Percentiles rank a stretch among this genome's conserved stretches.
Evolutionary conservation across 64 coral and sea anemone genomes (phyloP).

Genomic region (Dendronephthya gigantea): DNA sequence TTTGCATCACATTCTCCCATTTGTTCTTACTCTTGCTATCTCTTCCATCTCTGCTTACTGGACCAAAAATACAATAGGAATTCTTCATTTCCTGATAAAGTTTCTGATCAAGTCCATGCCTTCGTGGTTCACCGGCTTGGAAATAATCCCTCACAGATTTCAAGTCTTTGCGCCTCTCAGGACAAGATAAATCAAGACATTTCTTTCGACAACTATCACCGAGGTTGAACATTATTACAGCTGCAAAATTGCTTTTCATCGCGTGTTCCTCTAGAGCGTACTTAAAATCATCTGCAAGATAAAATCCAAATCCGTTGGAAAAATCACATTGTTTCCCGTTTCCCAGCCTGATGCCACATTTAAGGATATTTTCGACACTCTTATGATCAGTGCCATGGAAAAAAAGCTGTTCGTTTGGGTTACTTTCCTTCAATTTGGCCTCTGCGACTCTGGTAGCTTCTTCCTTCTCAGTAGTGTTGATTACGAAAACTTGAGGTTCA

Average conservation of each 20-base stretch:
- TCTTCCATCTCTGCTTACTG: not conserved
- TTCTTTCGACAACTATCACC: not conserved
- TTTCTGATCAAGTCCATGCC: not conserved
- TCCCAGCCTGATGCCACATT: slow-evolving; percentile 41
- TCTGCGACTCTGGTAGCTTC: not conserved
- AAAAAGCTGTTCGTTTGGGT: not conserved
- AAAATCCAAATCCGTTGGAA: slow-evolving; percentile 60
- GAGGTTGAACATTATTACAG: slow-evolving; percentile 50
- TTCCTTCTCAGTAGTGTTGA: not conserved
- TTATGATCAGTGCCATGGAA: slow-evolving; percentile 75
- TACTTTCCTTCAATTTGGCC: not conserved
- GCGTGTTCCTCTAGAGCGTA: slow-evolving; percentile 18
- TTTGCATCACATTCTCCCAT: no score
- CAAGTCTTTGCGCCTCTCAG: slow-evolving; percentile 15
- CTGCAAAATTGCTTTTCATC: slow-evolving; percentile 35
- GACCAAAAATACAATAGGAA: slow-evolving; percentile 45
- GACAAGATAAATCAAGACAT: not conserved
- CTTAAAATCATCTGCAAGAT: slow-evolving; percentile 33
- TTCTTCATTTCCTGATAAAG: slow-evolving; percentile 10
- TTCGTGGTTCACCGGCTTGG: not conserved
- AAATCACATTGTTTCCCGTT: slow-evolving; percentile 45
- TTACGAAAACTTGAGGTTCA: not conserved
- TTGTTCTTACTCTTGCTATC: no score
- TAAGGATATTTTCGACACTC: slow-evolving; percentile 47
- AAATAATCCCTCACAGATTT: slow-evolving; percentile 15